Evolutionary conservation across 2,113 vertebrate genomes (phyloP).

Genomic region (Lophius piscatorius): DNA sequence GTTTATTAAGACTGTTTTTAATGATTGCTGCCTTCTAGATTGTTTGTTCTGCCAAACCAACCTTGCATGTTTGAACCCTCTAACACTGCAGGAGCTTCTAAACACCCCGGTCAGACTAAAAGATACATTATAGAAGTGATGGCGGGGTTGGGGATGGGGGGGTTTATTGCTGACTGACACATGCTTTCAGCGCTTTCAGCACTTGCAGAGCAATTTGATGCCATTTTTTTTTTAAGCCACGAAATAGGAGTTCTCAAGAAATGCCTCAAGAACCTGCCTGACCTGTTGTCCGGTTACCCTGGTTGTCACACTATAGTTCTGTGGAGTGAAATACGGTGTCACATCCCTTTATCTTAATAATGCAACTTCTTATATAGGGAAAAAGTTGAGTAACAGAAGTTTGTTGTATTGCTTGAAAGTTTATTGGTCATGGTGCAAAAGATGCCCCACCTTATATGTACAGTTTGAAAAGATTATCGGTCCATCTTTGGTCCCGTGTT

Average conservation of each 20-base stretch:
- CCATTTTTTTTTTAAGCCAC: constrained; percentile 59
- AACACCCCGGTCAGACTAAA: constrained; percentile 53
- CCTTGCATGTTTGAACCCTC: constrained; percentile 27
- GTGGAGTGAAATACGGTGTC: constrained; percentile 5
- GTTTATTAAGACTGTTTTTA: too few species aligned
- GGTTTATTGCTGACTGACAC: constrained; percentile 68
- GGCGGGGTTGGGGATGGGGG: constrained; percentile 34
- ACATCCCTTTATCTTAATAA: not conserved
- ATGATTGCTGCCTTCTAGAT: too few species aligned
- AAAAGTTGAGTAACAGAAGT: too few species aligned
- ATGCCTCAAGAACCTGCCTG: constrained; percentile 22
- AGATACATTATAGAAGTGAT: constrained; percentile 62
- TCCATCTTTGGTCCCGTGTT: not conserved
- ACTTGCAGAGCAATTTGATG: constrained; percentile 46
- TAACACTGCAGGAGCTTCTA: constrained; percentile 35
- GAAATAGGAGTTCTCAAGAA: constrained; percentile 26
- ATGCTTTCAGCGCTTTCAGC: constrained; percentile 61
- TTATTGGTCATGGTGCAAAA: too few species aligned
- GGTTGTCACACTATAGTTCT: not conserved
- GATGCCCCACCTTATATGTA: too few species aligned
- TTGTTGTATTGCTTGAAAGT: too few species aligned
- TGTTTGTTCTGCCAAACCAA: constrained; percentile 20
- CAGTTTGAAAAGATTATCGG: not conserved
- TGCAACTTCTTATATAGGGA: too few species aligned
- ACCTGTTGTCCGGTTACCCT: constrained; percentile 26